phyloP scores from a whole-genome alignment of 2,888 invertebrate species.

The Hemicrepidius hirtus region DNA sequence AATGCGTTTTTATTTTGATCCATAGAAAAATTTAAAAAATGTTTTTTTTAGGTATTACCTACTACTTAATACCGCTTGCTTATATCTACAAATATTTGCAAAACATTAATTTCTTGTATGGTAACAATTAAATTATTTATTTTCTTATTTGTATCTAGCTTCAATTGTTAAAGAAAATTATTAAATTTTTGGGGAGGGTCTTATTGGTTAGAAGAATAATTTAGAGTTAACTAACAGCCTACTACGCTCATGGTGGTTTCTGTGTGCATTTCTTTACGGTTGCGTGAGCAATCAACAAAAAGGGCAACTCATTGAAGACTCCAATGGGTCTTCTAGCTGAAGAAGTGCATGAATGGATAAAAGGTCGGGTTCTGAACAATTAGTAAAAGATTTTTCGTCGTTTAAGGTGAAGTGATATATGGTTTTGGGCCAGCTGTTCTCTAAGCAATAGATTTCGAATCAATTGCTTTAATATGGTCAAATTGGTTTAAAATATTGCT shows the following conservation, averaged over 20 bases:
- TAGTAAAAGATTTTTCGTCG: conserved; percentile 70
- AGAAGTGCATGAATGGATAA: conserved; percentile 62
- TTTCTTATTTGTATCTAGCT: no score
- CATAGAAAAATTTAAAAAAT: no score
- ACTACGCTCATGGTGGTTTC: conserved; percentile 34
- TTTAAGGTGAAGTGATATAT: conserved; percentile 68
- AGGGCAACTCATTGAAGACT: conserved; percentile 65
- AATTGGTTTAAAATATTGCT: conserved; percentile 71
- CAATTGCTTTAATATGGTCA: conserved; percentile 70
- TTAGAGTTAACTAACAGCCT: background rate
- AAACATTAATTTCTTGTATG: no score
- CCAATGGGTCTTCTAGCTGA: conserved; percentile 57
- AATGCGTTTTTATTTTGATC: no score
- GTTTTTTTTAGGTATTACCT: no score
- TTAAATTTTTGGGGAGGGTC: no score
- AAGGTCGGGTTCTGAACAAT: conserved; percentile 66
- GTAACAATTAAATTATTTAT: no score
- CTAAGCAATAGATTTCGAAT: conserved; percentile 60
- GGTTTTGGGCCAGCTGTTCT: conserved; percentile 65
- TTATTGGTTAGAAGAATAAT: background rate
- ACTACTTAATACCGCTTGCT: no score
- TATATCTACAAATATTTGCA: no score
- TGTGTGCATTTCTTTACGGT: conserved; percentile 62
- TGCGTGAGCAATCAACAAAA: conserved; percentile 67
- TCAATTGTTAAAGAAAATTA: no score